Evolutionary conservation across 2,888 invertebrate genomes (phyloP).

Genomic region (Spatulosminthurus flaviceps): DNA sequence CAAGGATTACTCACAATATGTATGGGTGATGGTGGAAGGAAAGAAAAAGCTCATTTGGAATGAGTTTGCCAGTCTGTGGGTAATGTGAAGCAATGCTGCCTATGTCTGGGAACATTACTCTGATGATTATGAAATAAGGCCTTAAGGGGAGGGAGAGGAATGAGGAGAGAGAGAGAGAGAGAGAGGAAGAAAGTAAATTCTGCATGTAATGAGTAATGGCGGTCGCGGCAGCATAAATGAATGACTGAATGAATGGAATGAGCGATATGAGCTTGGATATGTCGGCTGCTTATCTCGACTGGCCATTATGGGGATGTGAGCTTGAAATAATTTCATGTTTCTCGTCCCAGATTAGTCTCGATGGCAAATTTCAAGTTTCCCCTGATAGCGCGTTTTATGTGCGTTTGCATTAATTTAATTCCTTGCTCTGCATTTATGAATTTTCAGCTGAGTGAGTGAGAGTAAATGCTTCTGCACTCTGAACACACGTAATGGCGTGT

Average conservation of each 20-base stretch:
- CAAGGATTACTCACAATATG: neutral
- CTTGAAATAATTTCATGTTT: slow-evolving; percentile 53
- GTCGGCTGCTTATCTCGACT: slow-evolving; percentile 50
- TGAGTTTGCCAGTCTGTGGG: neutral
- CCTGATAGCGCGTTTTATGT: slow-evolving; percentile 56
- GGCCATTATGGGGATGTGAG: slow-evolving; percentile 53
- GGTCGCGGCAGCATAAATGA: slow-evolving; percentile 46
- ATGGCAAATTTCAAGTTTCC: slow-evolving; percentile 53
- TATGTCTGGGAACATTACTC: slow-evolving; percentile 25
- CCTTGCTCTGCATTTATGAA: slow-evolving; percentile 50
- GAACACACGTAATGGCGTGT: no score
- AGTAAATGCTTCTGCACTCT: neutral
- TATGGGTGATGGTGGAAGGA: neutral
- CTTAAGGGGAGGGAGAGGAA: slow-evolving; percentile 22
- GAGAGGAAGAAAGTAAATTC: slow-evolving; percentile 38
- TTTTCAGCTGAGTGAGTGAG: slow-evolving; percentile 35
- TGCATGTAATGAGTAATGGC: slow-evolving; percentile 50
- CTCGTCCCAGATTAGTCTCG: slow-evolving; percentile 49
- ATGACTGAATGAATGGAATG: slow-evolving; percentile 52
- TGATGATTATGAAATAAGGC: slow-evolving; percentile 7
- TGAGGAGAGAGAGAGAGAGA: slow-evolving; percentile 19
- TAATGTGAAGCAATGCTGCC: slow-evolving; percentile 24
- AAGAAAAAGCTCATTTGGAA: neutral
- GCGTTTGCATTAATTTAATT: slow-evolving; percentile 60
- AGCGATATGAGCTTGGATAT: slow-evolving; percentile 46